Evolutionary conservation across 2,888 invertebrate genomes (phyloP).

Genomic region (Ichneumon xanthorius): DNA sequence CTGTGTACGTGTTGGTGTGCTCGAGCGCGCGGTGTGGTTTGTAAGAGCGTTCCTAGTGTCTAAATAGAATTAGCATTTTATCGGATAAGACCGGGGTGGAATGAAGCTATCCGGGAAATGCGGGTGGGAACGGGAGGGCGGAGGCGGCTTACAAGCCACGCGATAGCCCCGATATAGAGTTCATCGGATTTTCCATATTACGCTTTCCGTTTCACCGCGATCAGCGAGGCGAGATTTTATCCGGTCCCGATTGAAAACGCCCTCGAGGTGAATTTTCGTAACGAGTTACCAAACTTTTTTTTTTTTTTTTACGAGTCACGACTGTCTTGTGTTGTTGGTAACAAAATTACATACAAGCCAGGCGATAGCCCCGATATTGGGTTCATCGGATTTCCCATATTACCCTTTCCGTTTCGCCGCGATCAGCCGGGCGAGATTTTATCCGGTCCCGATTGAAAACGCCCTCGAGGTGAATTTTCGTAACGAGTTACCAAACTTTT

Average conservation of each 20-base stretch:
- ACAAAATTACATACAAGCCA: conserved; percentile 37
- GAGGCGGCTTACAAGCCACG: conserved; percentile 60
- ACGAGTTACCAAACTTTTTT: not conserved
- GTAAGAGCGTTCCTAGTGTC: conserved; percentile 65
- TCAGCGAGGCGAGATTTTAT: conserved; percentile 26
- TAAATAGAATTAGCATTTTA: conserved; percentile 77
- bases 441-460: conserved; percentile 21
- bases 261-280: not conserved
- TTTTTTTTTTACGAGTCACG: not conserved
- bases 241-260: conserved; percentile 19
- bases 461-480: not conserved
- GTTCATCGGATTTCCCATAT: conserved; percentile 35
- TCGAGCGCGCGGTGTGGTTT: conserved; percentile 22
- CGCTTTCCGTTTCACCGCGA: conserved; percentile 41
- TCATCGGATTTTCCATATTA: conserved; percentile 43
- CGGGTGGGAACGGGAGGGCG: conserved; percentile 40
- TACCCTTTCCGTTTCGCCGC: conserved; percentile 44
- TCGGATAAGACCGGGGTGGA: conserved; percentile 70
- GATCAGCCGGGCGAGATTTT: conserved; percentile 28
- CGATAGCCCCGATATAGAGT: conserved; percentile 44
- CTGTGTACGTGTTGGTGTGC: conserved; percentile 19
- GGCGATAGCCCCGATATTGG: conserved; percentile 41
- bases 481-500: not conserved
- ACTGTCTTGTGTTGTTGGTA: not conserved
- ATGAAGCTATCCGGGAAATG: conserved; percentile 66